These are phyloP conservation scores for Podotricha telesiphe DNA, from an alignment of 2,888 invertebrate genomes.

Conservation along the genomic window DNA sequence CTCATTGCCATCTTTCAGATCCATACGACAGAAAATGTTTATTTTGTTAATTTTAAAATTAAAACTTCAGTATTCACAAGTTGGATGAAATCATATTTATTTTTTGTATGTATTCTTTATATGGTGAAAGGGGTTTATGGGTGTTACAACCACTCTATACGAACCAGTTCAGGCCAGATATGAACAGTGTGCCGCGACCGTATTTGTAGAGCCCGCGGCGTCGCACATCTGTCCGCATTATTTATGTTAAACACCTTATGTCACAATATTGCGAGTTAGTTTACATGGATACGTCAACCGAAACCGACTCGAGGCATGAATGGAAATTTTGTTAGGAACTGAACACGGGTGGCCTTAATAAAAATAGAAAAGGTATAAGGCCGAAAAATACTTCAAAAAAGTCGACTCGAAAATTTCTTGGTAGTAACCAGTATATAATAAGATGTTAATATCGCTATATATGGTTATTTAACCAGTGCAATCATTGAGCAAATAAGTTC, in stretches of 20 bases:
- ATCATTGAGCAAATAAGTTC: conserved; percentile 16
- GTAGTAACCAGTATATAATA: no score
- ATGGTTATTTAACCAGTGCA: neutral
- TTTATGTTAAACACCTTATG: conserved; percentile 84
- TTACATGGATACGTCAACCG: conserved; percentile 59
- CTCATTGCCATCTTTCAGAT: no score
- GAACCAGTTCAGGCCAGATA: conserved; percentile 59
- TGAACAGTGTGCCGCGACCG: conserved; percentile 68
- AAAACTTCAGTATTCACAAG: no score
- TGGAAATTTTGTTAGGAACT: conserved; percentile 68
- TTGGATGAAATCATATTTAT: no score
- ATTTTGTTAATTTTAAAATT: no score
- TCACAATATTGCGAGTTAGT: conserved; percentile 82
- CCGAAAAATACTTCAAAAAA: no score
- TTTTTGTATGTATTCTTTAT: no score
- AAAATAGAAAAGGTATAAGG: no score
- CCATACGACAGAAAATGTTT: neutral
- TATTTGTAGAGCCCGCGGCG: conserved; percentile 79
- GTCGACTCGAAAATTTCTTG: no score
- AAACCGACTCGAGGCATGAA: conserved; percentile 53
- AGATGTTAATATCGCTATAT: no score
- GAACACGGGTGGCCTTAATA: conserved; percentile 38
- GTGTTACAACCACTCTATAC: conserved; percentile 60
- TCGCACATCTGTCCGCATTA: conserved; percentile 81
- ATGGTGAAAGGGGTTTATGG: neutral